Conservation (phyloP, 2,797 vertebrate species). For the Lycodopsis pacificus region DNA sequence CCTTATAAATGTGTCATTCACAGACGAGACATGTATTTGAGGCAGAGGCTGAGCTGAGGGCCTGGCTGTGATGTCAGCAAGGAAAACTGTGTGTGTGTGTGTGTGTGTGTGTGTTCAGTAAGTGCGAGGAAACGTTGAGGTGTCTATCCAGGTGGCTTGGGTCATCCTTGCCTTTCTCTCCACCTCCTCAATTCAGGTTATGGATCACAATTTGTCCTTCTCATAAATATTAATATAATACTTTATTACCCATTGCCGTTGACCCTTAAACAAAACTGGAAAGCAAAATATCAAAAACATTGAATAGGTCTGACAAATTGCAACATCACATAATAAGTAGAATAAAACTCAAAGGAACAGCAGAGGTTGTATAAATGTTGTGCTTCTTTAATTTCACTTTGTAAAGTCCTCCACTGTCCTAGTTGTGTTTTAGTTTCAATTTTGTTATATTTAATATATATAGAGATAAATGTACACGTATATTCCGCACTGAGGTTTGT, state of each 20-base stretch:
- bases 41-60: slow-evolving; percentile 24
- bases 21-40: slow-evolving; percentile 34
- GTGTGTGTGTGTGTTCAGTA: slow-evolving; percentile 30
- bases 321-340: slow-evolving; percentile 77
- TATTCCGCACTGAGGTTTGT: slow-evolving; percentile 76
- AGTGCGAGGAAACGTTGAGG: slow-evolving; percentile 34
- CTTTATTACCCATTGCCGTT: slow-evolving; percentile 60
- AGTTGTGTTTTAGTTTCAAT: slow-evolving; percentile 76
- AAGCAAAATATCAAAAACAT: slow-evolving; percentile 76
- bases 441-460: slow-evolving; percentile 84
- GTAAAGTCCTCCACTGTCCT: slow-evolving; percentile 78
- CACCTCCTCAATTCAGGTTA: slow-evolving; percentile 35
- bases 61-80: slow-evolving; percentile 21
- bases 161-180: slow-evolving; percentile 36
- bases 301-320: slow-evolving; percentile 72
- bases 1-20: slow-evolving; percentile 3
- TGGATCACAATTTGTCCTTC: slow-evolving; percentile 58
- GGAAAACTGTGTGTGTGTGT: neutral
- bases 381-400: slow-evolving; percentile 87
- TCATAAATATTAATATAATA: slow-evolving; percentile 75
- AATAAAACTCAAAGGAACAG: slow-evolving; percentile 78
- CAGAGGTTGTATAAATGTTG: slow-evolving; percentile 87
- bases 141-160: slow-evolving; percentile 46
- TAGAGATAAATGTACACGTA: slow-evolving; percentile 84
- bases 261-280: slow-evolving; percentile 62